phyloP scores from a whole-genome alignment of 2,888 invertebrate species.

The Branchipolynoe longqiensis region DNA sequence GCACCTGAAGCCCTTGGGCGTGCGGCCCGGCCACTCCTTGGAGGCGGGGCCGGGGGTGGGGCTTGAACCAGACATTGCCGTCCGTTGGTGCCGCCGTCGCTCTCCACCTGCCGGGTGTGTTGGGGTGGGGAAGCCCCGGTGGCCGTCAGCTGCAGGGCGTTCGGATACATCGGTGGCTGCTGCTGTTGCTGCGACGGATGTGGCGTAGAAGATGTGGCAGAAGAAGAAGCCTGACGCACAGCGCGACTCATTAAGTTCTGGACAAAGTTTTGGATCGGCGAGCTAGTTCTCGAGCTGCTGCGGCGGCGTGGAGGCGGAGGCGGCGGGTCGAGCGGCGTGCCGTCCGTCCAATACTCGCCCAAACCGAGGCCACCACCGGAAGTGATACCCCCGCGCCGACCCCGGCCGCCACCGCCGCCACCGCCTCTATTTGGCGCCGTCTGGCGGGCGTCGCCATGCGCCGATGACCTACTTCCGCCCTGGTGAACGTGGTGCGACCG shows the following conservation, averaged over 20 bases:
- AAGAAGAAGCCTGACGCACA: background rate
- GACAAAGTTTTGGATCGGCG: slow-evolving; percentile 42
- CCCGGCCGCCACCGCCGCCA: background rate
- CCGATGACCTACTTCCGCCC: background rate
- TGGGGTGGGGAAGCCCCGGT: background rate
- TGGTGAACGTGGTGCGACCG: background rate
- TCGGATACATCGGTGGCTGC: background rate
- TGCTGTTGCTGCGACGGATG: background rate
- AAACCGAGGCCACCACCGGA: background rate
- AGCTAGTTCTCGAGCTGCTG: background rate
- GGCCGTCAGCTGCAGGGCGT: background rate
- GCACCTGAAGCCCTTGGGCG: too few species aligned
- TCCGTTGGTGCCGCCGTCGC: background rate
- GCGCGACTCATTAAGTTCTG: slow-evolving; percentile 17
- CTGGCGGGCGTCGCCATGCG: background rate
- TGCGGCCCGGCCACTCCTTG: background rate
- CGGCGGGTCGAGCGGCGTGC: background rate
- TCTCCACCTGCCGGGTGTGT: background rate
- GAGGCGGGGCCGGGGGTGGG: background rate
- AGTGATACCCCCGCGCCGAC: background rate
- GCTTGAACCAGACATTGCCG: background rate
- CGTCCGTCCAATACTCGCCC: background rate
- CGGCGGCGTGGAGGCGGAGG: slow-evolving; percentile 4
- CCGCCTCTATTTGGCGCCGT: background rate
- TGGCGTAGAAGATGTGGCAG: background rate